Base-by-base conservation (phyloP, 2,888 invertebrate genomes). In the Ennomos quercinarius region DNA sequence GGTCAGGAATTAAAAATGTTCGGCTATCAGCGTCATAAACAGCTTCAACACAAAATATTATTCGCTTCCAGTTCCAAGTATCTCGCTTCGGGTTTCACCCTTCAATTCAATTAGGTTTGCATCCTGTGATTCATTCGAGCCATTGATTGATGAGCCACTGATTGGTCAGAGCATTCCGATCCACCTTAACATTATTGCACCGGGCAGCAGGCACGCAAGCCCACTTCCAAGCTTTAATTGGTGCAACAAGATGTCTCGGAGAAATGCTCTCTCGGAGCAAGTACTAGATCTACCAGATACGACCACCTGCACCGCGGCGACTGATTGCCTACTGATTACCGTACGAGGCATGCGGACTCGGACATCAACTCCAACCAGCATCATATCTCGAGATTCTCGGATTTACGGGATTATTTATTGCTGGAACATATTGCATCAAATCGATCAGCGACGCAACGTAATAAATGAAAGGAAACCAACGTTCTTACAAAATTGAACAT, bases 251-350 rank as follows among this genome's bases (percentile, higher is more conserved):
- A 63, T 55, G 66, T 64, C 57, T 63, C 50, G 9, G 60, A 50
- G 61, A 60, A 62, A 57, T 40, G 61, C 57, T 59, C 56, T 54
- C 61, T 67, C 53, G 46, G 52, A 12, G 56, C 54, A 41, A 63
- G 65, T 51, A 57, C 56, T 60, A 63, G 27, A 27, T 27, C 6
- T 27, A 6, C 6, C 27, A 27, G 27, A 27, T 27, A 64, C 51
- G 65, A 63, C 64, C 63, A 59, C 41, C 55, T 42, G 57, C 48
- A 46, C 27, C 3, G 27, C 27, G 27, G 27, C 27, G 49, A 43
- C 61, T 64, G 68, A 68, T 68, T 63, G 63, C 52, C 54, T 53
- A 51, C 45, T 58, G 62, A 68, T 65, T 66, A 67, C 60, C 45
- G 42, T 12, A 40, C 44, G 42, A 61, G 61, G 67, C 61, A 67